Conservation (phyloP, 2,888 invertebrate species). For the Pseudeuparius sepicola region DNA sequence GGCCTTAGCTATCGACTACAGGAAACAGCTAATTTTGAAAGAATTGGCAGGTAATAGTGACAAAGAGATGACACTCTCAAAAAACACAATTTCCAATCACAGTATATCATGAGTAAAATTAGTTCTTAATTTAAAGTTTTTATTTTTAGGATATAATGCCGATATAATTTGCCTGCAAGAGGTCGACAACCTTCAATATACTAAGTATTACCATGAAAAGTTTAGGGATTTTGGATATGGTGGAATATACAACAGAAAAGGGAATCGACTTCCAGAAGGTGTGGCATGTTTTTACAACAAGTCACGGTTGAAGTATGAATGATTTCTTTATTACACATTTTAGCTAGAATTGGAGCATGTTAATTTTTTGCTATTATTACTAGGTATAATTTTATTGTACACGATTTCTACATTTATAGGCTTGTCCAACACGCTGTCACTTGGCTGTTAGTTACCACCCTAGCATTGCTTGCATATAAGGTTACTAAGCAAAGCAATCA, state of each 20-base stretch:
- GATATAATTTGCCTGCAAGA: constrained; percentile 91
- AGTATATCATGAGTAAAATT: neutral
- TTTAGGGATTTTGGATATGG: constrained; percentile 46
- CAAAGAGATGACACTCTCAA: neutral
- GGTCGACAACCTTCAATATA: constrained; percentile 73
- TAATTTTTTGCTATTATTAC: constrained; percentile 5
- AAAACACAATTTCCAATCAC: neutral
- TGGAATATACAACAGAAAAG: constrained; percentile 61
- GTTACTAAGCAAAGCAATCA: too few relatives aligned
- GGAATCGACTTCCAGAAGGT: constrained; percentile 68
- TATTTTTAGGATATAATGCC: constrained; percentile 66
- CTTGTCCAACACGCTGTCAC: too few relatives aligned
- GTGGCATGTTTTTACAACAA: constrained; percentile 65
- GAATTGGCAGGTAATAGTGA: constrained; percentile 75
- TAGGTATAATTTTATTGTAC: too few relatives aligned
- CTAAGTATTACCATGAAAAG: constrained; percentile 52
- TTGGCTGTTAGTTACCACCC: too few relatives aligned
- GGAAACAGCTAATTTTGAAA: constrained; percentile 74
- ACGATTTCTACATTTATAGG: too few relatives aligned
- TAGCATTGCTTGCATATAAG: too few relatives aligned
- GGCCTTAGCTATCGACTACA: constrained; percentile 73
- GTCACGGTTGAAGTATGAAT: constrained; percentile 50
- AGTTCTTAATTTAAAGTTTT: too few relatives aligned
- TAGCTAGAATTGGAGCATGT: constrained; percentile 5
- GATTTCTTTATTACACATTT: constrained; percentile 2